phyloP scores from a whole-genome alignment of 2,797 vertebrate species.

The Falco cherrug region DNA sequence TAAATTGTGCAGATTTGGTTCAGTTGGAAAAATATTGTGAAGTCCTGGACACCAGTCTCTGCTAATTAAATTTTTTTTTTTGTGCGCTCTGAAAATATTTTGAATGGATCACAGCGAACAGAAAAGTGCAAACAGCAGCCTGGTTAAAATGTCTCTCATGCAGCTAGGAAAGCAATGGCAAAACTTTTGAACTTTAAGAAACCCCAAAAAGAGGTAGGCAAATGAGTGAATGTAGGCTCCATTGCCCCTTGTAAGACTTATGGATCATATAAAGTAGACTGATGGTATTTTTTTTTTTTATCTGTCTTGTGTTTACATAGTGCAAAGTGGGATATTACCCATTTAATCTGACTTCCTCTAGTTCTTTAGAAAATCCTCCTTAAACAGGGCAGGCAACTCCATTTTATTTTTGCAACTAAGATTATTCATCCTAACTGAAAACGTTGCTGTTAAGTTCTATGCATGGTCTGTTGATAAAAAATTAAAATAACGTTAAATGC shows the following conservation, averaged over 20 bases:
- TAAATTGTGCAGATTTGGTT: constrained; percentile 75
- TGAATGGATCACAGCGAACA: not conserved
- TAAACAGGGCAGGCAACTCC: constrained; percentile 36
- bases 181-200: constrained; percentile 31
- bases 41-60: constrained; percentile 44
- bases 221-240: constrained; percentile 65
- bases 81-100: constrained; percentile 62
- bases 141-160: constrained; percentile 47
- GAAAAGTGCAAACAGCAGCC: constrained; percentile 48
- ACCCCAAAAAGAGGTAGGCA: not conserved
- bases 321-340: constrained; percentile 55
- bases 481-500: constrained; percentile 76
- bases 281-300: constrained; percentile 67
- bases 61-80: constrained; percentile 73
- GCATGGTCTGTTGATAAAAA: constrained; percentile 75
- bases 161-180: constrained; percentile 50
- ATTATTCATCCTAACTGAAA: constrained; percentile 71
- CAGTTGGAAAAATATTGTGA: constrained; percentile 65
- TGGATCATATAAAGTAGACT: constrained; percentile 61
- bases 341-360: constrained; percentile 43
- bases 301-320: constrained; percentile 67
- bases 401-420: constrained; percentile 61
- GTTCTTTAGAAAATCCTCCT: constrained; percentile 24
- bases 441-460: constrained; percentile 70
- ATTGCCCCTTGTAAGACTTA: constrained; percentile 63